These are phyloP conservation scores for Motacilla alba DNA, from an alignment of 2,113 vertebrate genomes.

Conservation along the genomic window DNA sequence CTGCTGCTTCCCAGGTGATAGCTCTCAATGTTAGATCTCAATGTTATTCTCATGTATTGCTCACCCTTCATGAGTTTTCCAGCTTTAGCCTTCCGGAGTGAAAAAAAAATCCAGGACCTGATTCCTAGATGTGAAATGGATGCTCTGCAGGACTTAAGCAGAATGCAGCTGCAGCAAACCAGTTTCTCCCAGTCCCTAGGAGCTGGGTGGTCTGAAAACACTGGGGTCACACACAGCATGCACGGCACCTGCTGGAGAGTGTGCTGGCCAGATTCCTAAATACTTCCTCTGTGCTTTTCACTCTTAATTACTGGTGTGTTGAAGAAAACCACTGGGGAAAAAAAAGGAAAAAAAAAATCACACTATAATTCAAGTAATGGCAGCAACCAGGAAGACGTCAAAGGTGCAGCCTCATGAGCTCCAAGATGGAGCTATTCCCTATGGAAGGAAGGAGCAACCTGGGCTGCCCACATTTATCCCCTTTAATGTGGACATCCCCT, in stretches of 20 bases:
- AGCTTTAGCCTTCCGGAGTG: neutral
- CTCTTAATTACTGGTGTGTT: neutral
- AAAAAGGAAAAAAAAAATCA: neutral
- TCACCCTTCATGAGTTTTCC: neutral
- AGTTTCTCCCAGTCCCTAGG: neutral
- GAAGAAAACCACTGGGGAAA: neutral
- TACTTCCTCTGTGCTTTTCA: neutral
- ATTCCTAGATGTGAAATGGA: neutral
- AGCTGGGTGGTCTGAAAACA: neutral
- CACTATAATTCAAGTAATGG: neutral
- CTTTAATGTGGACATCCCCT: rapidly evolving
- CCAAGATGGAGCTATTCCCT: neutral
- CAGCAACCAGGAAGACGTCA: neutral
- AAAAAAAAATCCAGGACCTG: neutral
- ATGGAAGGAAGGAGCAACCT: neutral
- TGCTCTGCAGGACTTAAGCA: neutral
- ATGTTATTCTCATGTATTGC: neutral
- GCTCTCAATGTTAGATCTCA: neutral
- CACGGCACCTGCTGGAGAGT: neutral
- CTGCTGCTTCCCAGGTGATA: neutral
- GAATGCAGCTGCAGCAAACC: neutral
- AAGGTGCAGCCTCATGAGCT: neutral
- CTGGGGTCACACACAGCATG: neutral
- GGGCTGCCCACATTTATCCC: neutral
- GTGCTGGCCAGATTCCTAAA: neutral